Evolutionary conservation across 2,888 invertebrate species (phyloP), one percentile per base, ranked within the genome.

Genomic region (Ichneumoninae sp.): DNA sequence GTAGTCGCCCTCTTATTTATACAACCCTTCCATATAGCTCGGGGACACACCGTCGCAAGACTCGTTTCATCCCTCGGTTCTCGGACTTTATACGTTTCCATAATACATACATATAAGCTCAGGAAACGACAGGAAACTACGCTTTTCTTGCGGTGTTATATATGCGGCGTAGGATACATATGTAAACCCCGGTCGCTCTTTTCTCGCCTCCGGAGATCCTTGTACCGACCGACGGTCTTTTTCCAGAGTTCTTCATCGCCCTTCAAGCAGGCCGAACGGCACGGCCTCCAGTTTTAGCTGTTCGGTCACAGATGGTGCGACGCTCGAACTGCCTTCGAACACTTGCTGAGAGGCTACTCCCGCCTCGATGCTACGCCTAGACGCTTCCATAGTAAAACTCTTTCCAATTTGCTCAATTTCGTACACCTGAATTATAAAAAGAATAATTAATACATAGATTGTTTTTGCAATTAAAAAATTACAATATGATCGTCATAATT

Each of bases 251-350:
- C 85, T 85, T 82, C 79, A 54, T 83, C 71, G 81, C 83, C 85
- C 52, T 65, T 81, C 54, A 68, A 83, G 82, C 85, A 57, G 22
- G 54, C 84, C 87, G 87, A 87, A 87, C 73, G 52, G 69, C 68
- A 77, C 13, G 73, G 40, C 65, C 66, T 71, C 75, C 66, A 83
- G 88, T 87, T 91, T 92, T 84, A 68, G 75, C 54, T 70, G 36
- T 77, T 76, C 78, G 88, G 78, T 87, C 87, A 87, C 60, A 90
- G 92, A 91, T 92, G 92, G 91, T 89, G 89, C 88, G 81, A 71
- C 83, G 76, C 81, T 91, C 90, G 90, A 83, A 47, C 78, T 57
- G 54, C 47, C 65, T 44, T 13, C 74, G 44, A 83, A n/a, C 70
- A 19, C 57, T 68, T 50, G 22, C 13, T 40, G 52, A 66, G 65